Evolutionary conservation across 2,888 invertebrate genomes (phyloP), one percentile per base, ranked within the genome.

Genomic region (Urechis unicinctus): DNA sequence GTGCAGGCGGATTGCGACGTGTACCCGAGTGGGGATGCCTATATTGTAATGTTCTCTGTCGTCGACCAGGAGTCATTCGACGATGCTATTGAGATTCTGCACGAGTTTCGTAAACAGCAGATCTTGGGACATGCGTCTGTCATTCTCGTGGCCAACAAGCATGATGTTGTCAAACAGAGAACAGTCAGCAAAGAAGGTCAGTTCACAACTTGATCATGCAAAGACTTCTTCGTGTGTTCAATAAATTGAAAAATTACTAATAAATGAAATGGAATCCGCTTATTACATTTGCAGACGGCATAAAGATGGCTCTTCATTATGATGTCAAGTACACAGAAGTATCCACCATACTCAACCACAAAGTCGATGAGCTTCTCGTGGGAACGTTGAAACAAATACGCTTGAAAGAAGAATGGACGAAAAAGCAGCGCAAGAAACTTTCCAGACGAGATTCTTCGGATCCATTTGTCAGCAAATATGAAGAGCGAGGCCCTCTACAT

Each of bases 261-360:
- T n/a, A n/a, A n/a, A n/a, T n/a, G n/a, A n/a, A n/a, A n/a, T n/a
- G n/a, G n/a, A n/a, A n/a, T n/a, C n/a, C n/a, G n/a, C n/a, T n/a
- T n/a, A n/a, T n/a, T 9, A 36, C 36, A 13, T 36, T 17, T 17
- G 17, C 85, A 95, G 95, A 95, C 81, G 95, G 93, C 52, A 91
- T 91, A 78, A 89, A 91, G 71, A 82, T 93, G 64, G 93, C 94
- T 5, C 90, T 89, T 77, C 89, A 89, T 2, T 91, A 88, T 79
- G 87, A 90, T 64, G 87, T 90, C 53, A 94, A 94, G 79, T 93
- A 91, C 82, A 89, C 92, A 65, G 95, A 96, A 80, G 89, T 94
- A 24, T 95, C 94, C 0, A 93, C 94, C 17, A 94, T 92, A 17
- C 89, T 96, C 71, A 94, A 94, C 79, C 93, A 94, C 82, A 93